A percentile compares a stretch with the other conserved stretches of the same genome.
phyloP scores from a whole-genome alignment of 2,888 invertebrate genomes.

The Poecilus cupreus region DNA sequence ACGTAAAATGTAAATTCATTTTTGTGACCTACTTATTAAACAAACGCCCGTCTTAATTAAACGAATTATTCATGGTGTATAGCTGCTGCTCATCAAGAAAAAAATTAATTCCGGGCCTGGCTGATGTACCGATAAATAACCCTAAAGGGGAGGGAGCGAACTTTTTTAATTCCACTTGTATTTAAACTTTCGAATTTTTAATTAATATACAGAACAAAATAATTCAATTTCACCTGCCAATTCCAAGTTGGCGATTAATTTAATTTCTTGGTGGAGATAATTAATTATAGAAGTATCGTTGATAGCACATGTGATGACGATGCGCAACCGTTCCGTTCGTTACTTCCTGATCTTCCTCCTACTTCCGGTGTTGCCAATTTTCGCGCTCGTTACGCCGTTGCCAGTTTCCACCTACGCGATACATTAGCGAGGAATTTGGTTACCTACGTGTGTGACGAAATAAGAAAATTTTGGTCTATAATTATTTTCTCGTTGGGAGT shows the following conservation, averaged over 20 bases:
- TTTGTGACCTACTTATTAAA: constrained; percentile 53
- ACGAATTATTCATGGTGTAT: constrained; percentile 48
- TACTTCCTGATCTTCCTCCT: constrained; percentile 15
- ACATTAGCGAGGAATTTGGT: constrained; percentile 34
- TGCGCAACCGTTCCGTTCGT: background rate
- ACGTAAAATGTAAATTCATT: constrained; percentile 55
- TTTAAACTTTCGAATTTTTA: constrained; percentile 35
- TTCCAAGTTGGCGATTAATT: constrained; percentile 17
- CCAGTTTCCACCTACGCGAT: constrained; percentile 24
- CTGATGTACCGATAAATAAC: constrained; percentile 41
- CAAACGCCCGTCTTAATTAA: constrained; percentile 49
- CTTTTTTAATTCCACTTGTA: constrained; percentile 45
- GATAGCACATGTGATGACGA: constrained; percentile 6
- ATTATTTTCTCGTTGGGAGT: background rate
- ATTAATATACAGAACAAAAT: constrained; percentile 41
- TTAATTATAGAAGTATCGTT: constrained; percentile 23
- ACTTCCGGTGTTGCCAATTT: constrained; percentile 14
- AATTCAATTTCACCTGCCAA: constrained; percentile 51
- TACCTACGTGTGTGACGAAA: constrained; percentile 4
- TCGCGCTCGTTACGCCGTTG: background rate
- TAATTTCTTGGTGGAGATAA: constrained; percentile 9
- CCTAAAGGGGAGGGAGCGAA: background rate
- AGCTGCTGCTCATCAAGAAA: constrained; percentile 45
- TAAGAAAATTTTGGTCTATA: constrained; percentile 16
- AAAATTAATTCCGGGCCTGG: constrained; percentile 30